Conservation (phyloP, 2,113 vertebrate genomes). For the Sturnira hondurensis region DNA sequence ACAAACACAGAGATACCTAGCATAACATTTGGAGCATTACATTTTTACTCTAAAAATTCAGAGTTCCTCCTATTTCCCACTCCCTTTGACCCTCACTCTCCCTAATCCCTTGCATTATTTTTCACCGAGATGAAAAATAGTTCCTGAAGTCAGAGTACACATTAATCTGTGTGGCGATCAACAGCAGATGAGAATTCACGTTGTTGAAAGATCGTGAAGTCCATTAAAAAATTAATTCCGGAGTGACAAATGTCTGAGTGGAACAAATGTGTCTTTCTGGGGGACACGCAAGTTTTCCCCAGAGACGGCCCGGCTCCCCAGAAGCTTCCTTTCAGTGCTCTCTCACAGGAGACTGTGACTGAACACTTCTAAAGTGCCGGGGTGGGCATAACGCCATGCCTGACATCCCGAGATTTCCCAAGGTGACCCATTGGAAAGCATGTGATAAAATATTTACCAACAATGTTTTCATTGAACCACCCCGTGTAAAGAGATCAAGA, state of each 20-base stretch:
- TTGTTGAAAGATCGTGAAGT: background rate
- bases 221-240: conserved; percentile 3
- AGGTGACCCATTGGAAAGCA: background rate
- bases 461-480: background rate
- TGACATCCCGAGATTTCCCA: background rate
- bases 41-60: background rate
- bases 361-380: background rate
- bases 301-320: background rate
- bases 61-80: background rate
- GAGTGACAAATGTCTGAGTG: background rate
- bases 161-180: background rate
- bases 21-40: background rate
- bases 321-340: background rate
- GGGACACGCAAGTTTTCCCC: background rate
- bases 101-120: accelerated
- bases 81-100: background rate
- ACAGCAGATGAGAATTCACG: background rate
- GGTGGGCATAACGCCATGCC: background rate
- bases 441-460: background rate
- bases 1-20: background rate
- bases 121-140: background rate
- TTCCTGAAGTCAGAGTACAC: background rate
- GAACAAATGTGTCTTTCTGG: background rate
- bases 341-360: background rate
- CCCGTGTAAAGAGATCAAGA: background rate